phyloP scores from a whole-genome alignment of 1,140 invertebrate genomes.

The Drosophila asahinai region DNA sequence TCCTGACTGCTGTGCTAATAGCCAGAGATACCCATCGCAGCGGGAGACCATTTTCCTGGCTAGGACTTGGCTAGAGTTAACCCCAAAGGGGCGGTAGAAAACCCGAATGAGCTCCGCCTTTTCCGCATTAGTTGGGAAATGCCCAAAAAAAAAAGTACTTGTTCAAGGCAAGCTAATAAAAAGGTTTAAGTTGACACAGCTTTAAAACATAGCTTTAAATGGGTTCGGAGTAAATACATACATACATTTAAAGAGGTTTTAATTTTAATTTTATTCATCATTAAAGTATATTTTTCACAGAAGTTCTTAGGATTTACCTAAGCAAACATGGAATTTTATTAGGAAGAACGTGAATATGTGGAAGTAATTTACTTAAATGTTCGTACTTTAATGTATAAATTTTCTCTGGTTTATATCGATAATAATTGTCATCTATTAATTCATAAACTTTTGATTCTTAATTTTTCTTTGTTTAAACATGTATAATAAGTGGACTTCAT shows the following conservation, averaged over 20 bases:
- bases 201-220: neutral
- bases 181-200: slow-evolving; percentile 3
- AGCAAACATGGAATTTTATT: too few species aligned
- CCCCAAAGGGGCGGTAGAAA: slow-evolving; percentile 34
- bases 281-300: too few species aligned
- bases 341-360: too few species aligned
- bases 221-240: neutral
- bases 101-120: slow-evolving; percentile 62
- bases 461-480: too few species aligned
- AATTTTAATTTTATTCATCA: neutral
- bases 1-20: slow-evolving; percentile 71
- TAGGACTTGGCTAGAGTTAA: slow-evolving; percentile 26
- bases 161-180: slow-evolving; percentile 7
- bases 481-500: too few species aligned
- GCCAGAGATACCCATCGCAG: slow-evolving; percentile 74
- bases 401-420: too few species aligned
- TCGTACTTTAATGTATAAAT: too few species aligned
- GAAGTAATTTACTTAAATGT: too few species aligned
- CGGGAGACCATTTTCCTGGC: slow-evolving; percentile 46
- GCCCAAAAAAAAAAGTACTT: slow-evolving; percentile 14
- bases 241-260: too few species aligned
- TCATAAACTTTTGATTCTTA: too few species aligned
- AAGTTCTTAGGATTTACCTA: too few species aligned
- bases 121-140: slow-evolving; percentile 62
- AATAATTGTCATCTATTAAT: too few species aligned